Evolutionary conservation across 1,140 invertebrate species (phyloP), one percentile per base, ranked within the genome.

Genomic region (Leptinotarsa undecemlineata): DNA sequence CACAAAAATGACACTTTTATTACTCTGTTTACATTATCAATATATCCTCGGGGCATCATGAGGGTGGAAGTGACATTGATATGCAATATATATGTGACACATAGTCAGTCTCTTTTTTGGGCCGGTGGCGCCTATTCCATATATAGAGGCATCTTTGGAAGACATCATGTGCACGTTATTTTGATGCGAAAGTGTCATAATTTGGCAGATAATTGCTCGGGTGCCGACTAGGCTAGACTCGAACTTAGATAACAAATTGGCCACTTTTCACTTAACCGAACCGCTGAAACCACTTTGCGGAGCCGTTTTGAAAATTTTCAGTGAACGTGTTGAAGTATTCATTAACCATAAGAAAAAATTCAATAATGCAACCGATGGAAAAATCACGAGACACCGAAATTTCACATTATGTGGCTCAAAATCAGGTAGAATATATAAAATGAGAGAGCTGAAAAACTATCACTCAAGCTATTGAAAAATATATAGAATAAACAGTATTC

Each of bases 151-250:
- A 48, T 42, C 66, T 26, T 48, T 51, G 23, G 67, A 63, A 48
- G 60, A 33, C 51, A 20, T 48, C 33, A 71, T 63, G 60, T 67
- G 74, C 64, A 57, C n/a, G 23, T 23, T 20, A 42, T 57, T 51
- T 71, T 51, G 72, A 68, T 66, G 64, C 69, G 63, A 76, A 76
- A 78, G 77, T 78, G 77, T 78, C 77, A 78, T 78, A 76, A 76
- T 78, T 78, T 78, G 77, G 77, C 77, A 76, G 77, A 76, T 78
- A 78, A 78, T 78, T 78, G 77, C 62, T 69, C 62, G 71, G 77
- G 77, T 76, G 77, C 77, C 77, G 68, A 63, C n/a, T 11, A n/a
- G 77, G 68, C 77, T 78, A 78, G 77, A 78, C 77, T 73, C 69
- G 66, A 61, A 51, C 42, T 17, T 51, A 72, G 74, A 76, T 78